phyloP scores from a whole-genome alignment of 92 coral and sea anemone genomes.

The Paragorgia papillata region DNA sequence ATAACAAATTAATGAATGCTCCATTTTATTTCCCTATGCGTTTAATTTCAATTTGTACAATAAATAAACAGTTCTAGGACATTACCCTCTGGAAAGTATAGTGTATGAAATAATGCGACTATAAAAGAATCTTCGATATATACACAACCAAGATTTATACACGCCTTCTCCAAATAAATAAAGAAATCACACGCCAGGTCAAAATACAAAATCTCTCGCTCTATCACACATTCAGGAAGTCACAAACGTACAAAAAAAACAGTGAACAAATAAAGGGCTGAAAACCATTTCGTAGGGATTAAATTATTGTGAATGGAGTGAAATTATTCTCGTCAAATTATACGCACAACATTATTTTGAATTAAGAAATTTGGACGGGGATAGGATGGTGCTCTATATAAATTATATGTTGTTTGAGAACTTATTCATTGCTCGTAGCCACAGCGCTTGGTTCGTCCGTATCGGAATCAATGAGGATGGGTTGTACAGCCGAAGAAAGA shows the following conservation, averaged over 20 bases:
- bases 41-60: neutral
- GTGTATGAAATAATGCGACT: slow-evolving; percentile 4
- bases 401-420: neutral
- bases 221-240: no score
- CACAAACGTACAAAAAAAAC: no score
- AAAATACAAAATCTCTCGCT: neutral
- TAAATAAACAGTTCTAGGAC: neutral
- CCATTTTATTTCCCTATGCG: neutral
- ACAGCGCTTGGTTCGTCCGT: neutral
- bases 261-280: no score
- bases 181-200: neutral
- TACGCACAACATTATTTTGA: no score
- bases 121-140: neutral
- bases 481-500: neutral
- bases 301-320: no score
- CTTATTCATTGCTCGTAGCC: no score
- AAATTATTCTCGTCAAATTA: no score
- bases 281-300: no score
- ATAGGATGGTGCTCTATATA: neutral
- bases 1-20: neutral
- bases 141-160: neutral
- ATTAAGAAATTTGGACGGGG: no score
- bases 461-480: neutral
- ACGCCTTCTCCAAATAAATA: neutral
- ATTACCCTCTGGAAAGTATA: neutral